Evolutionary conservation across 2,797 vertebrate genomes (phyloP).

Genomic region (Spizella passerina): DNA sequence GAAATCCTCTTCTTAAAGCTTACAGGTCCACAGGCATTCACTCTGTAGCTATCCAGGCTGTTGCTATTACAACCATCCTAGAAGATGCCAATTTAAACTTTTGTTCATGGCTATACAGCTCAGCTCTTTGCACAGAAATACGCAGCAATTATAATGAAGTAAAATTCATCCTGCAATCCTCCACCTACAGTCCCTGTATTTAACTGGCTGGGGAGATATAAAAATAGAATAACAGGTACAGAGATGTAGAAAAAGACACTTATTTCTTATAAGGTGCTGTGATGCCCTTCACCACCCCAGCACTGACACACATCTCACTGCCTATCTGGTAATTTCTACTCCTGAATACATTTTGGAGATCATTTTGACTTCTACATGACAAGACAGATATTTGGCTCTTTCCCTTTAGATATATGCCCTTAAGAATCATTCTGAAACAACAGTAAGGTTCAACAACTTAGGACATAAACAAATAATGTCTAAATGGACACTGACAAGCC

Average conservation of each 20-base stretch:
- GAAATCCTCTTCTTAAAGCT: not conserved
- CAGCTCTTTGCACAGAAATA: constrained; percentile 5
- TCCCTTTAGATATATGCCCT: not conserved
- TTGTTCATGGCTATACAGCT: not conserved
- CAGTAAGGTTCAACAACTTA: not conserved
- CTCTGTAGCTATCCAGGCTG: not conserved
- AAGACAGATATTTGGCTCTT: not conserved
- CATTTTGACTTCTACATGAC: not conserved
- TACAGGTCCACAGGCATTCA: not conserved
- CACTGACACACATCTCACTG: not conserved
- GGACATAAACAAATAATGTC: not conserved
- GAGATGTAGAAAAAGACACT: not conserved
- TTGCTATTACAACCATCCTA: not conserved
- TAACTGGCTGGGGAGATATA: not conserved
- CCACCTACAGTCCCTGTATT: not conserved
- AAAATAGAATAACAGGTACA: not conserved
- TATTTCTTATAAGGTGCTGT: not conserved
- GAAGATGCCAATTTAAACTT: not conserved
- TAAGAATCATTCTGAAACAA: not conserved
- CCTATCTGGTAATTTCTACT: not conserved
- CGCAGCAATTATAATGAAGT: not conserved
- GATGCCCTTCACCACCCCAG: not conserved
- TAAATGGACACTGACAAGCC: not conserved
- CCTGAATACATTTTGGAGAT: not conserved
- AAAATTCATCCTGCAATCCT: not conserved